These are phyloP conservation scores for Philereme vetulata DNA, from an alignment of 2,888 invertebrate species.

Conservation along the genomic window DNA sequence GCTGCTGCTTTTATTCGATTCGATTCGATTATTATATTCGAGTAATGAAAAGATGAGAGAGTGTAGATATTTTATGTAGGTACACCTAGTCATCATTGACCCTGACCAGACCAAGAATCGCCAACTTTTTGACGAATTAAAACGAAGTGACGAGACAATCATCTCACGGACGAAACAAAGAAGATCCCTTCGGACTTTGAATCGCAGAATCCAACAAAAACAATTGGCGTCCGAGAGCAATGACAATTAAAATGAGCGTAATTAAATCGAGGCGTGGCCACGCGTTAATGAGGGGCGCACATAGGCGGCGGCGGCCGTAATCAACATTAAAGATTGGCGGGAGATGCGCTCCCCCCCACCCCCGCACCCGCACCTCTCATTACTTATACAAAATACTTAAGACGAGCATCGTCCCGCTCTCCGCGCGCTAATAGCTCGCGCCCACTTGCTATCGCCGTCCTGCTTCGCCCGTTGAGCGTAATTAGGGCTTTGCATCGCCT, in stretches of 20 bases:
- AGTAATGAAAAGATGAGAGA: no score
- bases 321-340: slow-evolving; percentile 84
- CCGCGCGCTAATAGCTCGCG: slow-evolving; percentile 87
- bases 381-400: slow-evolving; percentile 85
- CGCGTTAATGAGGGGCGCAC: slow-evolving; percentile 80
- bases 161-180: slow-evolving; percentile 45
- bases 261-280: slow-evolving; percentile 81
- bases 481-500: slow-evolving; percentile 82
- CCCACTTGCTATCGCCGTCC: slow-evolving; percentile 82
- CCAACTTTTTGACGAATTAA: slow-evolving; percentile 50
- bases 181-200: slow-evolving; percentile 48
- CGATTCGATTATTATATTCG: no score
- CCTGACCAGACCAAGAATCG: slow-evolving; percentile 1
- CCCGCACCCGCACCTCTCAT: slow-evolving; percentile 82
- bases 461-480: slow-evolving; percentile 78
- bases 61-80: neutral
- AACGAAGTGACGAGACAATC: slow-evolving; percentile 54
- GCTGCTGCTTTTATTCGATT: no score
- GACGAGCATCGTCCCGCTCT: slow-evolving; percentile 85
- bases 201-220: slow-evolving; percentile 59
- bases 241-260: slow-evolving; percentile 74
- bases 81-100: neutral
- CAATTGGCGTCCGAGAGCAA: slow-evolving; percentile 51
- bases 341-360: slow-evolving; percentile 70
- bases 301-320: slow-evolving; percentile 80